Percentiles rank a stretch among this genome's conserved stretches.
Evolutionary conservation across 2,797 vertebrate species (phyloP).

Genomic region (Eremophila alpestris): DNA sequence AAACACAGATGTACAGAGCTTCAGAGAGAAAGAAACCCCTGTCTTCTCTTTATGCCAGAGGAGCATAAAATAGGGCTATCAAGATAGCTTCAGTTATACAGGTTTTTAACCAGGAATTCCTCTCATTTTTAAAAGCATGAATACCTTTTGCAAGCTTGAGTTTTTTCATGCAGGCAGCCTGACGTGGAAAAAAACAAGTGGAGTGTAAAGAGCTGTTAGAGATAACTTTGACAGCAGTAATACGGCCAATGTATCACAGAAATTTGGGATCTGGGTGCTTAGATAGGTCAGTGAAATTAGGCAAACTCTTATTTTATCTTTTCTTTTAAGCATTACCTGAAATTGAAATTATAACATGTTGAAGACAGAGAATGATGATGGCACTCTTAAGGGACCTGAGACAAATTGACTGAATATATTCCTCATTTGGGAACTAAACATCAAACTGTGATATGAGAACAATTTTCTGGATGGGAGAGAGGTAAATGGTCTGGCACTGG

Average conservation of each 20-base stretch:
- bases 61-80: background rate
- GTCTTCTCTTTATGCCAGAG: background rate
- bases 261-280: background rate
- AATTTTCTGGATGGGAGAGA: slow-evolving; percentile 34
- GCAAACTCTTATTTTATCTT: background rate
- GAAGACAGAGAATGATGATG: slow-evolving; percentile 2
- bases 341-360: background rate
- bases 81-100: background rate
- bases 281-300: background rate
- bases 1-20: background rate
- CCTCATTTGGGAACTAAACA: background rate
- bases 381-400: background rate
- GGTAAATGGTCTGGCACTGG: slow-evolving; percentile 18
- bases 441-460: background rate
- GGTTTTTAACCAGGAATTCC: background rate
- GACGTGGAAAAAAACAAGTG: fast-evolving
- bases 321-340: background rate
- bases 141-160: background rate
- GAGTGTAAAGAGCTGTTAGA: background rate
- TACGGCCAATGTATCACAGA: background rate
- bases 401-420: background rate
- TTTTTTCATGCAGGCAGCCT: background rate
- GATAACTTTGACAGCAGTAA: background rate
- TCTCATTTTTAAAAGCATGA: background rate
- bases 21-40: background rate